Percentiles rank a stretch among this genome's conserved stretches.
phyloP scores from a whole-genome alignment of 2,113 vertebrate species.

The Heterotilapia buettikoferi region DNA sequence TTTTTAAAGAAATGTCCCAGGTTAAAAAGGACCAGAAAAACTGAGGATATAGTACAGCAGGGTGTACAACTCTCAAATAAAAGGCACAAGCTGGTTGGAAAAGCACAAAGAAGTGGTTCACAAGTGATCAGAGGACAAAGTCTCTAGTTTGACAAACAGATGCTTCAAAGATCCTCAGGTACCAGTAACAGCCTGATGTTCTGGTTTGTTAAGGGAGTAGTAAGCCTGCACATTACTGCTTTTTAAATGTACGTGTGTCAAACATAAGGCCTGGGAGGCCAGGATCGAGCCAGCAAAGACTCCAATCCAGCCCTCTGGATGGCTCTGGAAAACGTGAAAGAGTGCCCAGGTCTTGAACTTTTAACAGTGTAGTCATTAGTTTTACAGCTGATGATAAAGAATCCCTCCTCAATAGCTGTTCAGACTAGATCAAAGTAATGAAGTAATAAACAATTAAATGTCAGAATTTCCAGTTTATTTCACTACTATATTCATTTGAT shows the following conservation, averaged over 20 bases:
- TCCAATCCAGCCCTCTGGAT: not conserved
- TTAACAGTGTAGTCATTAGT: not conserved
- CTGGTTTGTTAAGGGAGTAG: not conserved
- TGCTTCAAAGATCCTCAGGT: not conserved
- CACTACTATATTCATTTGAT: not conserved
- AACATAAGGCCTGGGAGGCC: not conserved
- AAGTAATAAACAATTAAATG: not conserved
- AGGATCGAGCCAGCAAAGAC: not conserved
- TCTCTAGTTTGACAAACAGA: not conserved
- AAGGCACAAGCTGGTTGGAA: not conserved
- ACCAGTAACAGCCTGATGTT: not conserved
- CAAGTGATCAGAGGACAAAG: not conserved
- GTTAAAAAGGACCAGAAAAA: not conserved
- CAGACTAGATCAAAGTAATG: not conserved
- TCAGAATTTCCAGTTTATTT: not conserved
- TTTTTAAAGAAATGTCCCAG: not conserved
- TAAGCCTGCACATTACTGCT: not conserved
- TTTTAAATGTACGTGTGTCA: not conserved
- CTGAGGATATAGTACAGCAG: not conserved
- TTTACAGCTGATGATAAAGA: not conserved
- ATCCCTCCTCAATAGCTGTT: not conserved
- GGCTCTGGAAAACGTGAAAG: not conserved
- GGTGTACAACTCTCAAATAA: not conserved
- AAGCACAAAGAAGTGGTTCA: not conserved
- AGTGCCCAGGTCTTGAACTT: not conserved